Evolutionary conservation across 2,113 vertebrate genomes (phyloP), one percentile per base, ranked within the genome.

Genomic region (Chaetodon auriga): DNA sequence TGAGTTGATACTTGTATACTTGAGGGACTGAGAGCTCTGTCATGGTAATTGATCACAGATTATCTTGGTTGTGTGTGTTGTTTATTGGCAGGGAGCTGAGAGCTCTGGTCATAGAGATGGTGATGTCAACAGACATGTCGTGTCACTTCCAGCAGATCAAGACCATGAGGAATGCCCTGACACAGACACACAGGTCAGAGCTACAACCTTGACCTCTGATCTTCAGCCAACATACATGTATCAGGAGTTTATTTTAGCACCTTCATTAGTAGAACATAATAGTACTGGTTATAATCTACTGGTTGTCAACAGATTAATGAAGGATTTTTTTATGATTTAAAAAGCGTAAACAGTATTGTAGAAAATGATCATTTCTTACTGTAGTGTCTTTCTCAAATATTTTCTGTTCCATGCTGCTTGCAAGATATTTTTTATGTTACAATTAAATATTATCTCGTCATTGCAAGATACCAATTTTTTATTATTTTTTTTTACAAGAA

Each of bases 91-190:
- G 98, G 95, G 98, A 99, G 86, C 96, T 99, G 87, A 96, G 97
- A 83, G 95, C 95, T 55, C 94, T 99, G 93, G 98, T 99, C 86
- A 96, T 99, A 80, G 98, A 99, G 94, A 99, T 99, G 98, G 98
- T 99, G 89, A 97, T 99, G 95, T 97, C 97, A 65, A 99, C 98
- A 54, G 98, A 99, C 91, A 99, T 99, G 98, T 99, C 98, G 7
- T 97, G 97, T 79, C 98, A 99, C 92, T 99, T 99, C 86, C 98
- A 99, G 90, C 98, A 99, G 93, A 97, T 99, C 94, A 99, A 99
- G 95, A 98, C 97, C 0, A 99, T 99, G 96, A 95, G 96, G 80
- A 97, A 95, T 80, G 91, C 93, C 54, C 94, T 99, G 55, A 97
- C 98, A 81, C 98, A 99, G 92, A 95, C 96, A 51, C 96, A 97